Conservation (phyloP, 2,888 invertebrate genomes). For the Frankliniella intonsa region DNA sequence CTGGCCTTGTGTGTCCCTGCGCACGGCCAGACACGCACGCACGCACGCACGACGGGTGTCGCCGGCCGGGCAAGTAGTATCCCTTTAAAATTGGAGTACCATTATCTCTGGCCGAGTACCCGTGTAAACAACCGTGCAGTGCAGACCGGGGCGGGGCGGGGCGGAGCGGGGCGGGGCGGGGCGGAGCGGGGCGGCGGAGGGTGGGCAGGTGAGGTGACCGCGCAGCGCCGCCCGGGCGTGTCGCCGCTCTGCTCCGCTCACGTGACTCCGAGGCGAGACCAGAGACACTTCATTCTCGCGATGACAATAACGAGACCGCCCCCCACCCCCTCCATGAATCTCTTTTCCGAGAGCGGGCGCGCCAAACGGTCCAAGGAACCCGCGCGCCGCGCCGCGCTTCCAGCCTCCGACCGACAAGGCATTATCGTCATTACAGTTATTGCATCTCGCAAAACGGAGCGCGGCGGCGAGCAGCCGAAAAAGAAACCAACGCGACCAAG, state of each 20-base stretch:
- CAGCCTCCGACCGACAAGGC: neutral
- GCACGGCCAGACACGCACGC: neutral
- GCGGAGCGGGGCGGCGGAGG: neutral
- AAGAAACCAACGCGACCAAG: no score
- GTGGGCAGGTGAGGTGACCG: no score
- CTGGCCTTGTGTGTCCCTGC: neutral
- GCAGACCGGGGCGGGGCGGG: neutral
- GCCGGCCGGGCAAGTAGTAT: neutral
- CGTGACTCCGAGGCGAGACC: neutral
- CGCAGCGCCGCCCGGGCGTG: no score
- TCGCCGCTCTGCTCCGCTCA: no score
- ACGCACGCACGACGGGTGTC: neutral
- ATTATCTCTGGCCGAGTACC: constrained; percentile 9
- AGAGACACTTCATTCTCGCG: neutral
- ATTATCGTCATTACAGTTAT: constrained; percentile 6
- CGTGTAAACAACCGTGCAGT: constrained; percentile 10
- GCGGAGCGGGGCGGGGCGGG: neutral
- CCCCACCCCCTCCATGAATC: constrained; percentile 4
- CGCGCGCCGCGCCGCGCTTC: neutral
- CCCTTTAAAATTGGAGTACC: constrained; percentile 2
- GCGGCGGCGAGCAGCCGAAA: neutral
- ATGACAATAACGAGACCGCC: constrained; percentile 31
- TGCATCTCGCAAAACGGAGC: neutral
- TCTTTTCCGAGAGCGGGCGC: no score
- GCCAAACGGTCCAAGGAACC: neutral